phyloP scores from a whole-genome alignment of 2,797 vertebrate genomes.

The Mastacembelus armatus region DNA sequence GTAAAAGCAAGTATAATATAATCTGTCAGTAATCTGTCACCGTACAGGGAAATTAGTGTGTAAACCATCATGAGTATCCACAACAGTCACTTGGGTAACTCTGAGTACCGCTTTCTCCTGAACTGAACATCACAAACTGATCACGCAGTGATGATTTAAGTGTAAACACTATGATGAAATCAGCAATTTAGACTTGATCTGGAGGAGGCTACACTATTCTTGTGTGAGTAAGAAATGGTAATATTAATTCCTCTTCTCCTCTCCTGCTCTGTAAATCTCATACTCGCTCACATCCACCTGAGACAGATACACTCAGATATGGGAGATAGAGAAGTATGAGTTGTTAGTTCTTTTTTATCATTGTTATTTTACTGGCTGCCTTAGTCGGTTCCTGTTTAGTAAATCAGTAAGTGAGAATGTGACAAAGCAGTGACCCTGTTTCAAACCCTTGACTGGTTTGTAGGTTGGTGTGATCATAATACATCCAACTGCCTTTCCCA shows the following conservation, averaged over 20 bases:
- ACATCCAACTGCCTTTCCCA: conserved; percentile 64
- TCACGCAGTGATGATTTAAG: conserved; percentile 46
- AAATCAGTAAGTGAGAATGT: conserved; percentile 62
- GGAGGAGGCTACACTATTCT: conserved; percentile 55
- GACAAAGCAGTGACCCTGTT: conserved; percentile 67
- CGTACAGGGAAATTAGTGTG: too few species aligned
- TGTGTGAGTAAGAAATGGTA: conserved; percentile 67
- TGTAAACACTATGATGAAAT: conserved; percentile 52
- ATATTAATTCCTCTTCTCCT: conserved; percentile 74
- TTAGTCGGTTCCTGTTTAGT: conserved; percentile 65
- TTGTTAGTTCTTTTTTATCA: conserved; percentile 67
- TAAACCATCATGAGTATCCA: too few species aligned
- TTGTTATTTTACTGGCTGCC: conserved; percentile 68
- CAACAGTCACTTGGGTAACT: too few species aligned
- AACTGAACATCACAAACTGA: conserved; percentile 38
- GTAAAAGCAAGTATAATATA: too few species aligned
- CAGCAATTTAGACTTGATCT: conserved; percentile 50
- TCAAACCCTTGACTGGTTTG: conserved; percentile 62
- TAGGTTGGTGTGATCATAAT: conserved; percentile 59
- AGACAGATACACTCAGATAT: conserved; percentile 51
- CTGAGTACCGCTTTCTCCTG: conserved; percentile 21
- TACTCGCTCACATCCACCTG: conserved; percentile 59
- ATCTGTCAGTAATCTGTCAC: too few species aligned
- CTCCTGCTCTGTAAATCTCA: conserved; percentile 70
- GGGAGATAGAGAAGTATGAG: conserved; percentile 33